These are phyloP conservation scores for Tanypteryx hageni DNA, from an alignment of 2,888 invertebrate genomes.

Conservation along the genomic window DNA sequence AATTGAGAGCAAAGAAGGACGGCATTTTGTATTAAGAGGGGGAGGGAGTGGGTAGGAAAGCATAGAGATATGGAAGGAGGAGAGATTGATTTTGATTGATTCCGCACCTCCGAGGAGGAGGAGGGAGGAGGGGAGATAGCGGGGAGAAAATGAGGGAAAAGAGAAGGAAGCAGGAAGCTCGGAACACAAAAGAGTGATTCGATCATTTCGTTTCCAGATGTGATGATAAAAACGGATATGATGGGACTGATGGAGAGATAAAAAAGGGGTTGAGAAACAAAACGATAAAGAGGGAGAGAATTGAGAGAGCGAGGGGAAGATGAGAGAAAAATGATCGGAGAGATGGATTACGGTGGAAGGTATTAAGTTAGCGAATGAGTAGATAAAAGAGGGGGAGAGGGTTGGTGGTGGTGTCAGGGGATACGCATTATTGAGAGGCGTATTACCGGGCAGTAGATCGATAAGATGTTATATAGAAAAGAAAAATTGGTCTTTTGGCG, in stretches of 20 bases:
- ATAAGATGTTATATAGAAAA: too few relatives aligned
- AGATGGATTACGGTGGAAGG: slow-evolving; percentile 3
- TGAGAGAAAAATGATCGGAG: background rate
- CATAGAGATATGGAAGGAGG: background rate
- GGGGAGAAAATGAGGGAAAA: background rate
- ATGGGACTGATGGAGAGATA: background rate
- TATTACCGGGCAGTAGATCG: too few relatives aligned
- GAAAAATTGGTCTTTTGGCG: too few relatives aligned
- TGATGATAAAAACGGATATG: background rate
- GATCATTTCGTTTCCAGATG: slow-evolving; percentile 28
- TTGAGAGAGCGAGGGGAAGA: background rate
- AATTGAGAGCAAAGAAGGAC: background rate
- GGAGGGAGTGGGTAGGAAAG: background rate
- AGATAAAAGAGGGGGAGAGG: background rate
- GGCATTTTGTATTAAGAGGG: background rate
- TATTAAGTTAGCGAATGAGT: background rate
- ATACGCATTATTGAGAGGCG: too few relatives aligned
- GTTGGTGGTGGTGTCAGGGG: too few relatives aligned
- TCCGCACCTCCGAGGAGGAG: background rate
- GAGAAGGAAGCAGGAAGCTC: background rate
- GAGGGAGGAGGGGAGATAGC: background rate
- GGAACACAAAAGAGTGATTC: slow-evolving; percentile 19
- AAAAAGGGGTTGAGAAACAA: background rate
- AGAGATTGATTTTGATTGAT: slow-evolving; percentile 25
- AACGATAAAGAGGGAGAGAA: background rate